phyloP scores from a whole-genome alignment of 2,888 invertebrate species.

The Prosapia bicincta region DNA sequence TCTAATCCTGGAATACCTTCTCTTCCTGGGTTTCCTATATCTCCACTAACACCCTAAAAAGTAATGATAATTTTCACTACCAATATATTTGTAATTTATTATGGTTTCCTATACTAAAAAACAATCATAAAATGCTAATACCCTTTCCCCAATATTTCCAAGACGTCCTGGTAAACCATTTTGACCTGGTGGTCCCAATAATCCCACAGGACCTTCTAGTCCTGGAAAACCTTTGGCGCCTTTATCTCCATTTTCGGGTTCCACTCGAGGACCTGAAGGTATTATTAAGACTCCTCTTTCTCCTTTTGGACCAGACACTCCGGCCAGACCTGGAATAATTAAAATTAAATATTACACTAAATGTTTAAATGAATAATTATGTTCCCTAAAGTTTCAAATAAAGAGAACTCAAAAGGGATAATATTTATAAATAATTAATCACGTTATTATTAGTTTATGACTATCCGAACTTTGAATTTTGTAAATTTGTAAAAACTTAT shows the following conservation, averaged over 20 bases:
- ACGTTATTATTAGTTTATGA: too few species aligned
- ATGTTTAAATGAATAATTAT: too few species aligned
- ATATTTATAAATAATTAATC: too few species aligned
- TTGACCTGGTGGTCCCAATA: conserved; percentile 37
- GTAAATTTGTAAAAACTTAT: too few species aligned
- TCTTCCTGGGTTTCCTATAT: conserved; percentile 41
- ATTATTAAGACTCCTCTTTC: conserved; percentile 19
- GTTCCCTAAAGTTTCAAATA: too few species aligned
- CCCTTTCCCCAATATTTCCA: conserved; percentile 34
- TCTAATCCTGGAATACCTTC: conserved; percentile 33
- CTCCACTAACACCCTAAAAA: conserved; percentile 46
- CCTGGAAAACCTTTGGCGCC: conserved; percentile 58
- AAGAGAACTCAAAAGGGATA: too few species aligned
- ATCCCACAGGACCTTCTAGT: conserved; percentile 40
- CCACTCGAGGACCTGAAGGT: conserved; percentile 24
- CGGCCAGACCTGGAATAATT: background rate
- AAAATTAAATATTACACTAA: too few species aligned
- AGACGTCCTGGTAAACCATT: conserved; percentile 41
- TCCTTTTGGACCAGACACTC: background rate
- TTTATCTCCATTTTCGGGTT: conserved; percentile 39
- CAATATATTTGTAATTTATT: too few species aligned
- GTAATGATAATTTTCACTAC: too few species aligned
- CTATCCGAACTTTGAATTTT: too few species aligned
- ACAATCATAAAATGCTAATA: background rate
- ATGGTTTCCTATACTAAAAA: too few species aligned